These are phyloP conservation scores for Synaphobranchus kaupii DNA, from an alignment of 2,797 vertebrate species.

Conservation along the genomic window DNA sequence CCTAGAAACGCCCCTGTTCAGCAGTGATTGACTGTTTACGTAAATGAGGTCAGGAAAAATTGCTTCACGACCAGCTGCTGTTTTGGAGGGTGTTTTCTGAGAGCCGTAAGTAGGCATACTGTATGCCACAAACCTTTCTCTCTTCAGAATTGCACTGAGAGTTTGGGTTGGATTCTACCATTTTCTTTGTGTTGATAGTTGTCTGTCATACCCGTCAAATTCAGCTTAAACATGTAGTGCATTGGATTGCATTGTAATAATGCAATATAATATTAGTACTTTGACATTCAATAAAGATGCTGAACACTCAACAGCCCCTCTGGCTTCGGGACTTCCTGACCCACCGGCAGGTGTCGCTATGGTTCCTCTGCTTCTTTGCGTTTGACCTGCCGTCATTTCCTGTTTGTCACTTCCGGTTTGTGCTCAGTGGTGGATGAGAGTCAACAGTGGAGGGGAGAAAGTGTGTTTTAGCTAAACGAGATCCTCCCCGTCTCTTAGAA, in stretches of 20 bases:
- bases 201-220: neutral
- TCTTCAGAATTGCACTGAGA: no score
- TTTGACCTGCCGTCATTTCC: conserved; percentile 37
- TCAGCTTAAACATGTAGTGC: neutral
- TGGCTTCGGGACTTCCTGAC: neutral
- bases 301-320: neutral
- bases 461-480: conserved; percentile 23
- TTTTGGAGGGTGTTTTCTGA: no score
- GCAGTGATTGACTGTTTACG: no score
- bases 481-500: conserved; percentile 22
- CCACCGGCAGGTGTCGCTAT: conserved; percentile 23
- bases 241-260: neutral
- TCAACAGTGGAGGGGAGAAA: conserved; percentile 38
- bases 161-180: neutral
- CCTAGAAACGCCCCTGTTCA: no score
- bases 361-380: conserved; percentile 22
- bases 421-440: conserved; percentile 36
- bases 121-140: no score
- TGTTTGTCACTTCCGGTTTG: conserved; percentile 30
- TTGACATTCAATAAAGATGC: neutral
- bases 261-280: neutral
- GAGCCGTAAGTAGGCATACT: no score
- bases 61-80: no score
- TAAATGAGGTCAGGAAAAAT: no score
- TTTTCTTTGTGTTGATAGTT: no score